Percentiles rank a stretch among this genome's conserved stretches.
Evolutionary conservation across 2,113 vertebrate species (phyloP).

Genomic region (Sinocyclocheilus grahami): DNA sequence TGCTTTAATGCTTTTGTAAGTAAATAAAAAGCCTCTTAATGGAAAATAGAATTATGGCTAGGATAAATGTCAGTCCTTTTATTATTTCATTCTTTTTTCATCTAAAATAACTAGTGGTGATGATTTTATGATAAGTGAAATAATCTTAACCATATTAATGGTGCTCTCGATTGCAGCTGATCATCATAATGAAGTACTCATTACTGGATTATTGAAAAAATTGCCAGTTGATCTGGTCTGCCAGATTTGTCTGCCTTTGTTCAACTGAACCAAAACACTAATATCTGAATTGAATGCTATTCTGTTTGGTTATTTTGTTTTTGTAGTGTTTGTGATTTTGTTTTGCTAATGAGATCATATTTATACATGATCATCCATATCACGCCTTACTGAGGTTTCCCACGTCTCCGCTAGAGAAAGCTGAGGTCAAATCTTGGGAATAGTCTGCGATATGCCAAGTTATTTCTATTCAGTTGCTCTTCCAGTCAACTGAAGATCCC

Average conservation of each 20-base stretch:
- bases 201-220: conserved; percentile 4
- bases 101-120: not conserved
- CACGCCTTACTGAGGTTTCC: conserved; percentile 25
- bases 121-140: not conserved
- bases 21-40: not conserved
- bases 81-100: not conserved
- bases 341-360: not conserved
- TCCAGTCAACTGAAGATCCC: conserved; percentile 52
- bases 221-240: not conserved
- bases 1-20: not conserved
- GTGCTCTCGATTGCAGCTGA: not conserved
- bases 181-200: conserved; percentile 10
- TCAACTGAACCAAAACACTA: not conserved
- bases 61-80: not conserved
- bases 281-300: not conserved
- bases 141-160: not conserved
- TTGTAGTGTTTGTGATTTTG: not conserved
- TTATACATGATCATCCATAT: not conserved
- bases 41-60: not conserved
- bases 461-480: conserved; percentile 51
- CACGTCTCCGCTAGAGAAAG: conserved; percentile 23
- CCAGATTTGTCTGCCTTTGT: not conserved
- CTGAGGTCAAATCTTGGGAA: conserved; percentile 42
- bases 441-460: conserved; percentile 42
- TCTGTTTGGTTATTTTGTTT: not conserved